Conservation (phyloP, 2,888 invertebrate genomes). For the Eumacrocentrus americanus region DNA sequence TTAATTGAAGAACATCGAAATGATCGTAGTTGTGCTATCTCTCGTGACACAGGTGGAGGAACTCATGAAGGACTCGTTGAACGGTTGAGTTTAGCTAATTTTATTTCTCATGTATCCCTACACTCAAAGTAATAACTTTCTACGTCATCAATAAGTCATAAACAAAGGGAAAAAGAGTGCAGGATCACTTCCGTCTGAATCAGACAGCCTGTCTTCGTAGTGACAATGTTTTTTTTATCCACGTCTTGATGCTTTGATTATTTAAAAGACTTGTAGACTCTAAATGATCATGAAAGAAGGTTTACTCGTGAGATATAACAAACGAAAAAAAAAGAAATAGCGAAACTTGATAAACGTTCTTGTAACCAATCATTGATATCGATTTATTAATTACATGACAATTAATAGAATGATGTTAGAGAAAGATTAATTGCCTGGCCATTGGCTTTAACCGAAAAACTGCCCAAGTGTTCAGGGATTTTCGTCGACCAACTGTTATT, state of each 20-base stretch:
- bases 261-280: too few species aligned
- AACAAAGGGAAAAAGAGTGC: neutral
- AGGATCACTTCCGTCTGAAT: neutral
- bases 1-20: neutral
- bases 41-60: neutral
- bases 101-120: slow-evolving; percentile 6
- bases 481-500: slow-evolving; percentile 13
- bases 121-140: slow-evolving; percentile 3
- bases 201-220: neutral
- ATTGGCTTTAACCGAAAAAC: slow-evolving; percentile 26
- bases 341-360: neutral
- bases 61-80: neutral
- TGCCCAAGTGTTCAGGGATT: slow-evolving; percentile 40
- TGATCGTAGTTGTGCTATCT: neutral
- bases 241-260: neutral
- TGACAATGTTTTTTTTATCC: neutral
- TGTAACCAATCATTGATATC: neutral
- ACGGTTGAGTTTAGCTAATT: slow-evolving; percentile 20
- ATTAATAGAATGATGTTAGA: neutral
- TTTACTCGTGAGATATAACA: too few species aligned
- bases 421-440: neutral
- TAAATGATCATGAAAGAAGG: too few species aligned
- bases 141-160: slow-evolving; percentile 10
- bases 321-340: neutral
- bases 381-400: neutral